Evolutionary conservation across 2,888 invertebrate species (phyloP).

Genomic region (Hirtodrosophila duncani): DNA sequence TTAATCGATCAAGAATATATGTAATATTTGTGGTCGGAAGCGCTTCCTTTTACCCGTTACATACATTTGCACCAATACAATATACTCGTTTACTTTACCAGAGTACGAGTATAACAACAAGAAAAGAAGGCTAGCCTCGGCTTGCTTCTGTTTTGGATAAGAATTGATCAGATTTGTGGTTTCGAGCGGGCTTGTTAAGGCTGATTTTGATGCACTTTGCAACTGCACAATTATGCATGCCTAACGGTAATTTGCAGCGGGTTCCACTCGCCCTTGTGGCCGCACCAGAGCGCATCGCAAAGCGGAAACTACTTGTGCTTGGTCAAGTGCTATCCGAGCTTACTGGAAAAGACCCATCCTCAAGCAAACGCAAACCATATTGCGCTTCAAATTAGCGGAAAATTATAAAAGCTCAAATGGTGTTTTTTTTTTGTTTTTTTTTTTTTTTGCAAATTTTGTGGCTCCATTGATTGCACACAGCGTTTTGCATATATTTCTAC

Average conservation of each 20-base stretch:
- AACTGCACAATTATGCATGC: no score
- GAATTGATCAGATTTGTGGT: no score
- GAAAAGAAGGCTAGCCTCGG: no score
- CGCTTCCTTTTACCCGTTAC: no score
- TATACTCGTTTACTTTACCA: no score
- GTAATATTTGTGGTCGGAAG: no score
- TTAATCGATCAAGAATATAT: no score
- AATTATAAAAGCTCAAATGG: conserved; percentile 53
- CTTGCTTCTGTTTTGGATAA: no score
- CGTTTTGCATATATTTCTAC: no score
- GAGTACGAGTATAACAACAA: no score
- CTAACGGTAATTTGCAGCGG: conserved; percentile 31
- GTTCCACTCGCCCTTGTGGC: conserved; percentile 19
- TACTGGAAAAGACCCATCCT: conserved; percentile 19
- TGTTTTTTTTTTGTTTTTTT: conserved; percentile 27
- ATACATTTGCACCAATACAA: no score
- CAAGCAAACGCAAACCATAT: conserved; percentile 36
- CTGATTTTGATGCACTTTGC: not conserved
- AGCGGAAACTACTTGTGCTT: conserved; percentile 44
- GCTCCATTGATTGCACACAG: not conserved
- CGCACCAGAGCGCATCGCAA: conserved; percentile 56
- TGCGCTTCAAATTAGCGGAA: conserved; percentile 65
- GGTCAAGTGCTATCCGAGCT: conserved; percentile 19
- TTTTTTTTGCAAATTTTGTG: not conserved
- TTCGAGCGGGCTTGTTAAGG: conserved; percentile 2